Evolutionary conservation across 2,113 vertebrate species (phyloP).

Genomic region (Lamprotornis superbus): DNA sequence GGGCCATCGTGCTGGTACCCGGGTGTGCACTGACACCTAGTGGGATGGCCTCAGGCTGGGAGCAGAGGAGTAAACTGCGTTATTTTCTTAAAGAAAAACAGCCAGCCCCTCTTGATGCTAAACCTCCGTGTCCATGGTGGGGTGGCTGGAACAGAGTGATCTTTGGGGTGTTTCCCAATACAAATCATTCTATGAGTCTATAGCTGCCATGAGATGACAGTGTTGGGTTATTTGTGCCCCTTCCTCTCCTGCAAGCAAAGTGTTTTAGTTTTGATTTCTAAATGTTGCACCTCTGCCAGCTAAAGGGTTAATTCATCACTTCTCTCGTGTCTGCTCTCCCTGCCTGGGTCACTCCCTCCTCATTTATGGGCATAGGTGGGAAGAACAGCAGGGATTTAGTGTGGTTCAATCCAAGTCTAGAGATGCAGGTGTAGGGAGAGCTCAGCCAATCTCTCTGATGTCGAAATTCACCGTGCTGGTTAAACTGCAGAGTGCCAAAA

Average conservation of each 20-base stretch:
- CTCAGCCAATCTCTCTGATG: accelerated
- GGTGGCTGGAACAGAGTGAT: not conserved
- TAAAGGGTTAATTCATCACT: not conserved
- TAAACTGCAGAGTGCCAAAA: not conserved
- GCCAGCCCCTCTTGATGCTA: not conserved
- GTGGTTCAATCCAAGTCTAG: not conserved
- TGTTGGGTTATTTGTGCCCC: not conserved
- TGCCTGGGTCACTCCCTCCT: not conserved
- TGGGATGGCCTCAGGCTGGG: not conserved
- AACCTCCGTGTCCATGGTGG: not conserved
- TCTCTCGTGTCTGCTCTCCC: not conserved
- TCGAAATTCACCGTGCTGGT: not conserved
- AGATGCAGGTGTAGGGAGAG: not conserved
- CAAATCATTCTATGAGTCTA: not conserved
- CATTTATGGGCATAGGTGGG: accelerated
- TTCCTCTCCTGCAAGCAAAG: not conserved
- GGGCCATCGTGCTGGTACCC: not conserved
- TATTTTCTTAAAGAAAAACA: not conserved
- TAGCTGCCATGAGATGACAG: accelerated
- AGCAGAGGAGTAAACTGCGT: not conserved
- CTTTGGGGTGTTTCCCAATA: not conserved
- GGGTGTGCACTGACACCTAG: slow-evolving; percentile 62
- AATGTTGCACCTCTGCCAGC: not conserved
- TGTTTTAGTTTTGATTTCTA: not conserved
- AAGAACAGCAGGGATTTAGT: not conserved